Evolutionary conservation across 2,888 invertebrate genomes (phyloP), one percentile per base, ranked within the genome.

Genomic region (Elmis aenea): DNA sequence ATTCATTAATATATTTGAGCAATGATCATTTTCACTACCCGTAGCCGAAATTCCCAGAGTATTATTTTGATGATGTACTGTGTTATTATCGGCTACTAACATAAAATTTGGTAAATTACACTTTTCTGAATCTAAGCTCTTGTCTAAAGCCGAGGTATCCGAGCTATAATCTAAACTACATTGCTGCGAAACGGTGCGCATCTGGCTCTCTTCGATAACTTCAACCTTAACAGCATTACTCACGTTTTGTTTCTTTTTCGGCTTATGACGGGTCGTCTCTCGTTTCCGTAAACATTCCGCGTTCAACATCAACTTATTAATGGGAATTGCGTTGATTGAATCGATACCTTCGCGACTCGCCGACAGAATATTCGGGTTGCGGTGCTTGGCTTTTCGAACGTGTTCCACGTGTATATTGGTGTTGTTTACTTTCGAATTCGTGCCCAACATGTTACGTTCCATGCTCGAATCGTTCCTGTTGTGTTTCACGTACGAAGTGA

Each of bases 391-490:
- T 46, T 77, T 79, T 48, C 75, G 76, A 1, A 77, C 70, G 42
- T 74, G 66, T 52, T 83, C 83, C 0, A 83, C 81, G 54, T 86
- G 85, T 45, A 87, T 75, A 59, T 87, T 87, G 0, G 84, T 86
- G 46, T 87, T 87, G 57, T 87, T 86, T 0, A 86, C 81, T 68
- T 87, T 87, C 2, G 83, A 79, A 21, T 83, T 83, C 0, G 80
- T 73, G 38, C 80, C 81, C 39, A 83, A 75, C 10, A 85, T 77
- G 48, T 73, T 76, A 18, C 55, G 55, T 11, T 69, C 67, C 1
- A 76, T 72, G 32, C 65, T 66, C 26, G 76, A 67, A 31, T 73
- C 74, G 39, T 70, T 71, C 49, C 73, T 77, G 9, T 38, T 38
- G 31, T 38, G 45, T 38, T 52, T 42, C 9, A 45, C 34, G n/a